Evolutionary conservation across 2,113 vertebrate species (phyloP).

Genomic region (Neotoma lepida): DNA sequence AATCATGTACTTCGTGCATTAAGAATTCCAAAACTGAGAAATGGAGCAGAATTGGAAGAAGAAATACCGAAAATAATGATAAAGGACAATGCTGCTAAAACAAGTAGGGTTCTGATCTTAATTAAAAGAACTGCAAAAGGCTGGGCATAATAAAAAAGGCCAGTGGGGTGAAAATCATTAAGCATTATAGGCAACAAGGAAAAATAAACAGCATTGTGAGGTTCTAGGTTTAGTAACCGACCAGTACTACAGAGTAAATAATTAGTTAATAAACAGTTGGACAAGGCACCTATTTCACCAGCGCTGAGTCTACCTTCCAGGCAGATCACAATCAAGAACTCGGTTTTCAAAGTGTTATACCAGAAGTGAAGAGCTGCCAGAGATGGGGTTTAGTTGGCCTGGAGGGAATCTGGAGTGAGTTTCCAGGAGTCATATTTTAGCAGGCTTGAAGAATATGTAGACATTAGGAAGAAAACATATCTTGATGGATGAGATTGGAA

Average conservation of each 20-base stretch:
- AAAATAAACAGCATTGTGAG: neutral
- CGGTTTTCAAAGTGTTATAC: neutral
- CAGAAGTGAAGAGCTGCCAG: neutral
- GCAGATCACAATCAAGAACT: neutral
- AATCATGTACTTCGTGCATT: neutral
- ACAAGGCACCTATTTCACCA: neutral
- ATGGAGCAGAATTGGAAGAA: neutral
- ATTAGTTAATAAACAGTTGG: neutral
- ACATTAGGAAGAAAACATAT: neutral
- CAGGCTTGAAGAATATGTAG: neutral
- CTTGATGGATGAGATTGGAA: neutral
- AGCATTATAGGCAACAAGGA: neutral
- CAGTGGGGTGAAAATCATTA: neutral
- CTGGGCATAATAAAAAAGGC: neutral
- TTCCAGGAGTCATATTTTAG: neutral
- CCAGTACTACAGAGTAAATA: neutral
- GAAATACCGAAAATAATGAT: neutral
- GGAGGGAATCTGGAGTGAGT: neutral
- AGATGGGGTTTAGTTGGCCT: neutral
- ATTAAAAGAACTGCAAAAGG: neutral
- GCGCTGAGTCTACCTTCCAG: neutral
- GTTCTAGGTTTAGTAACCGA: neutral
- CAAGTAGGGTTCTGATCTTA: neutral
- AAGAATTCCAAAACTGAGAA: neutral
- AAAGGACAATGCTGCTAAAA: neutral